Percentiles rank a stretch among this genome's conserved stretches.
phyloP scores from a whole-genome alignment of 2,113 vertebrate species.

The Rhipidura dahli region DNA sequence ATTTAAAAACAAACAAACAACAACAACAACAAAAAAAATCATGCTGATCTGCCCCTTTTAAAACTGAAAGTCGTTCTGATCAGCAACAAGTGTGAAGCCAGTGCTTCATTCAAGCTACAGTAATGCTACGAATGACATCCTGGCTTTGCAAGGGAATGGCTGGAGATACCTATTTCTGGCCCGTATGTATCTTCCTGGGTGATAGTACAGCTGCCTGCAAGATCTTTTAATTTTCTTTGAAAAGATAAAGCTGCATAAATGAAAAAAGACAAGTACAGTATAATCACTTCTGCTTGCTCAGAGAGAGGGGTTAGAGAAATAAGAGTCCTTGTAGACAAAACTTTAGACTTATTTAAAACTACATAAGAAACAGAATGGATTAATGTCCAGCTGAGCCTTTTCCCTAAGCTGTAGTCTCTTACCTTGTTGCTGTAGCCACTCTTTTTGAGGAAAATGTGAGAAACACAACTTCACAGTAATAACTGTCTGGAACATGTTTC shows the following conservation, averaged over 20 bases:
- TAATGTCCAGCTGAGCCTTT: background rate
- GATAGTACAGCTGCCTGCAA: background rate
- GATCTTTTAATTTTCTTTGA: background rate
- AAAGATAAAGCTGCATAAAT: background rate
- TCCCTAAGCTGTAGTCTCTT: background rate
- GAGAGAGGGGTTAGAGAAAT: background rate
- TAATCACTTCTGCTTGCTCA: background rate
- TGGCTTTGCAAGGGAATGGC: background rate
- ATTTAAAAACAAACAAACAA: background rate
- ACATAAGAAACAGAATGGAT: rapidly evolving
- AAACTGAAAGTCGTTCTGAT: background rate
- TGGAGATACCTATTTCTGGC: background rate
- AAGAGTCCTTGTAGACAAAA: background rate
- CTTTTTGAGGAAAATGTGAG: background rate
- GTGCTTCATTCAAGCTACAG: background rate
- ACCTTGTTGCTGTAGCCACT: background rate
- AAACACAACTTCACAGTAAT: background rate
- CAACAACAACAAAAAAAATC: too few species aligned
- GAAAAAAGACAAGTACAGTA: background rate
- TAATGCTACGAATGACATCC: background rate
- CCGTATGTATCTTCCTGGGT: background rate
- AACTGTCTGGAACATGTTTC: background rate
- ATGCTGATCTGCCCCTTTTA: background rate
- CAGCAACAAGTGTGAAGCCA: background rate
- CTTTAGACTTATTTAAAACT: background rate